Evolutionary conservation across 2,797 vertebrate species (phyloP).

Genomic region (Acrossocheilus wenchowensis): DNA sequence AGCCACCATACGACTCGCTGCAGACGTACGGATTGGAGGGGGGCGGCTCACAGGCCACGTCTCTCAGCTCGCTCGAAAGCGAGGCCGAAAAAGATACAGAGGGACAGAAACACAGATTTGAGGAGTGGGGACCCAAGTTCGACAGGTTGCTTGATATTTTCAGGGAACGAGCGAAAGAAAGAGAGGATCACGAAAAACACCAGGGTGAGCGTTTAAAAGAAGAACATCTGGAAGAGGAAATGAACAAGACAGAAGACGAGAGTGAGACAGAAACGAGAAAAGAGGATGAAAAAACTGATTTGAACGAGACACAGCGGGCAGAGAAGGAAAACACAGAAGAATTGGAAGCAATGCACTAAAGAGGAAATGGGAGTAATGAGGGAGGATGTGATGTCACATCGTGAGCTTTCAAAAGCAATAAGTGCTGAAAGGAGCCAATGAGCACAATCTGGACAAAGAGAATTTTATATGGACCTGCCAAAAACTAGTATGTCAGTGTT

Average conservation of each 20-base stretch:
- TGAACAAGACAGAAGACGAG: slow-evolving; percentile 11
- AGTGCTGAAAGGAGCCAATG: slow-evolving; percentile 36
- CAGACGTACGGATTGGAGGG: slow-evolving; percentile 93
- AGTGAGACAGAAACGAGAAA: neutral
- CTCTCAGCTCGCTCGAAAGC: slow-evolving; percentile 85
- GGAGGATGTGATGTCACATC: slow-evolving; percentile 39
- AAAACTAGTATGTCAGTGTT: slow-evolving; percentile 36
- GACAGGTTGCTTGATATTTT: slow-evolving; percentile 87
- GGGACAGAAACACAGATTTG: slow-evolving; percentile 62
- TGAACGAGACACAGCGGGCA: neutral
- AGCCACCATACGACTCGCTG: slow-evolving; percentile 91
- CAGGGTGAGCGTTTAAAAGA: neutral
- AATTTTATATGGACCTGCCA: slow-evolving; percentile 42
- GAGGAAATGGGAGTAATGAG: slow-evolving; percentile 59
- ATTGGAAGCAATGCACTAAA: slow-evolving; percentile 45
- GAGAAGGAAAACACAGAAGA: slow-evolving; percentile 27
- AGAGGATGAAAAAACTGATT: neutral
- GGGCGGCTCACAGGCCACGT: slow-evolving; percentile 84
- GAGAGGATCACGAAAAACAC: slow-evolving; percentile 34
- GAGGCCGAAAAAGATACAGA: slow-evolving; percentile 75
- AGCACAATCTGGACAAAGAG: slow-evolving; percentile 33
- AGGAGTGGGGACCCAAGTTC: slow-evolving; percentile 87
- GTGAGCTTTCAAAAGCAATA: slow-evolving; percentile 62
- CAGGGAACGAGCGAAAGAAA: slow-evolving; percentile 71
- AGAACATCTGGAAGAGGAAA: slow-evolving; percentile 16